These are phyloP conservation scores for Mustelus asterias DNA, from an alignment of 2,113 vertebrate genomes.

Conservation along the genomic window DNA sequence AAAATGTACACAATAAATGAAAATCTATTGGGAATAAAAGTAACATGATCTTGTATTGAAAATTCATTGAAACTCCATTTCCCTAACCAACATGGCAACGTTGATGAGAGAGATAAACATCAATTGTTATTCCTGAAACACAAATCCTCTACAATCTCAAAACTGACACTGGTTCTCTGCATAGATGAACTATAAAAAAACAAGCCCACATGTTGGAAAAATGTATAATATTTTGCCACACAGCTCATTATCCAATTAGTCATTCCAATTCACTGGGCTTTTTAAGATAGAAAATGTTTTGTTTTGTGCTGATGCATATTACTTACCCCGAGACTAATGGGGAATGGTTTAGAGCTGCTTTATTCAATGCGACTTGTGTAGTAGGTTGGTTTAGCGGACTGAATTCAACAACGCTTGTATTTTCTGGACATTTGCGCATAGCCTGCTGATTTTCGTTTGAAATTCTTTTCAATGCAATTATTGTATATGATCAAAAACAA, in stretches of 20 bases:
- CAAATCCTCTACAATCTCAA: background rate
- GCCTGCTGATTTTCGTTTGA: constrained; percentile 17
- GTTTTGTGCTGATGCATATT: background rate
- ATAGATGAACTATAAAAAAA: constrained; percentile 8
- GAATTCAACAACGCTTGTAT: constrained; percentile 7
- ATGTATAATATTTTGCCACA: background rate
- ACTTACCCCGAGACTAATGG: background rate
- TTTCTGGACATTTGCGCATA: background rate
- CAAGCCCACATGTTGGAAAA: background rate
- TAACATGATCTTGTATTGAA: background rate
- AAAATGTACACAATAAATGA: background rate
- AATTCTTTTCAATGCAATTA: constrained; percentile 12
- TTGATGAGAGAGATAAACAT: background rate
- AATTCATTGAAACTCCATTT: background rate
- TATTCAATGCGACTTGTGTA: constrained; percentile 1
- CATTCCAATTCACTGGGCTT: constrained; percentile 16
- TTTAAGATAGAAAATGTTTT: constrained; percentile 26
- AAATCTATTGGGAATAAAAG: background rate
- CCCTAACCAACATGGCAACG: no score
- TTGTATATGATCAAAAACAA: constrained; percentile 21
- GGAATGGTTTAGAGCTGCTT: background rate
- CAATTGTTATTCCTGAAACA: background rate
- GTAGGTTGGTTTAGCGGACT: background rate
- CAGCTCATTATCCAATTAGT: constrained; percentile 24
- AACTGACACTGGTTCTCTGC: background rate